Percentiles rank a stretch among this genome's conserved stretches.
phyloP scores from a whole-genome alignment of 2,797 vertebrate species.

The Delichon dasypus region DNA sequence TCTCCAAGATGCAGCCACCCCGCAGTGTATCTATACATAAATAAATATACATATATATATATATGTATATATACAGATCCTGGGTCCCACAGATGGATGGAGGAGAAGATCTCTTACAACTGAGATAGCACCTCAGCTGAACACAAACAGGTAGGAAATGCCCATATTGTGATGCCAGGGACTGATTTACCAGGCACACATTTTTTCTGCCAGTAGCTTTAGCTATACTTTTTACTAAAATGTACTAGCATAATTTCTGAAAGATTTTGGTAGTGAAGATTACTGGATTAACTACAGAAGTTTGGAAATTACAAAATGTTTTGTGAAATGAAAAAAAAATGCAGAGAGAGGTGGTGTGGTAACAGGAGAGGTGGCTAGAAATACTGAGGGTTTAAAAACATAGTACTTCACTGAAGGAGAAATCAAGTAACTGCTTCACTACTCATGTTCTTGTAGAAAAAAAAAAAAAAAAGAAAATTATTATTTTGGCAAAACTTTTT shows the following conservation, averaged over 20 bases:
- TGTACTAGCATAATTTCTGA: background rate
- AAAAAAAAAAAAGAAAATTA: background rate
- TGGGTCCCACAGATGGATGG: accelerated
- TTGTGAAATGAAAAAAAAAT: background rate
- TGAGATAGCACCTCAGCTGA: background rate
- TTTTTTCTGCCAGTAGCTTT: background rate
- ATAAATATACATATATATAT: accelerated
- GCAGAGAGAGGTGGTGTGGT: background rate
- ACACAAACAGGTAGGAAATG: background rate
- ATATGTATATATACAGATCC: background rate
- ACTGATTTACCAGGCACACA: background rate
- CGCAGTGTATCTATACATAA: background rate
- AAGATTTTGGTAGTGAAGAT: background rate
- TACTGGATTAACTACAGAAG: background rate
- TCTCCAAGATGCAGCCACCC: background rate
- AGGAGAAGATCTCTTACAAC: background rate
- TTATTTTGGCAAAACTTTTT: background rate
- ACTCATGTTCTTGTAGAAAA: background rate
- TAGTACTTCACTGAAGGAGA: background rate
- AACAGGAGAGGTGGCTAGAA: background rate
- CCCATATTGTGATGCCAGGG: background rate
- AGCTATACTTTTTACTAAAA: background rate
- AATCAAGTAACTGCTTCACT: background rate
- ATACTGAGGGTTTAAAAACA: background rate
- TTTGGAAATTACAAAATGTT: background rate